phyloP scores from a whole-genome alignment of 23 tunicate genomes.

The Ciona savignyi region DNA sequence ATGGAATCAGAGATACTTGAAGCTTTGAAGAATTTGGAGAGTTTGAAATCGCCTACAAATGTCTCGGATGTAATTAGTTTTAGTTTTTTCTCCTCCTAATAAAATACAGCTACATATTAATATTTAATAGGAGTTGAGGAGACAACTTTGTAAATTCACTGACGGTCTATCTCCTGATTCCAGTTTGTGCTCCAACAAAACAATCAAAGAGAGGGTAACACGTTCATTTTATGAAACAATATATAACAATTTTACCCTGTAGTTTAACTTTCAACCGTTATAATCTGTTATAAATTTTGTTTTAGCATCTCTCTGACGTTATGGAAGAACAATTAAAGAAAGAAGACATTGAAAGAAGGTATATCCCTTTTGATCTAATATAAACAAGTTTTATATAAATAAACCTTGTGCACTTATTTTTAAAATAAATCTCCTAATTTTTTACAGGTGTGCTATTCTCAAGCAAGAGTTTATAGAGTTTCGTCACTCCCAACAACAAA shows the following conservation, averaged over 20 bases:
- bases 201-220: background rate
- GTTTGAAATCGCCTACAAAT: constrained; percentile 14
- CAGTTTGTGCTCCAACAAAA: background rate
- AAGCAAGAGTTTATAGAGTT: constrained; percentile 13
- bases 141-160: constrained; percentile 8
- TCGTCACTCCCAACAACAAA: constrained; percentile 12
- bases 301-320: background rate
- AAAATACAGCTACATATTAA: background rate
- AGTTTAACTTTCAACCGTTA: background rate
- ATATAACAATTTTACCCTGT: background rate
- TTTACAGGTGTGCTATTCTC: constrained; percentile 8
- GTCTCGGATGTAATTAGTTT: constrained; percentile 46
- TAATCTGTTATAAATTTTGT: background rate
- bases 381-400: too few species aligned
- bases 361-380: too few species aligned
- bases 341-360: constrained; percentile 12
- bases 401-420: background rate
- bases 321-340: background rate
- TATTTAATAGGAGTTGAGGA: constrained; percentile 6
- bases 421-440: background rate
- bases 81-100: background rate
- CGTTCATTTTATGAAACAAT: background rate
- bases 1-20: constrained; percentile 87
- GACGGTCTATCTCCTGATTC: background rate
- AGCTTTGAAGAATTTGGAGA: constrained; percentile 62